Evolutionary conservation across 64 coral and sea anemone genomes (phyloP), one percentile per base, ranked within the genome.

Genomic region (Montipora foliosa): DNA sequence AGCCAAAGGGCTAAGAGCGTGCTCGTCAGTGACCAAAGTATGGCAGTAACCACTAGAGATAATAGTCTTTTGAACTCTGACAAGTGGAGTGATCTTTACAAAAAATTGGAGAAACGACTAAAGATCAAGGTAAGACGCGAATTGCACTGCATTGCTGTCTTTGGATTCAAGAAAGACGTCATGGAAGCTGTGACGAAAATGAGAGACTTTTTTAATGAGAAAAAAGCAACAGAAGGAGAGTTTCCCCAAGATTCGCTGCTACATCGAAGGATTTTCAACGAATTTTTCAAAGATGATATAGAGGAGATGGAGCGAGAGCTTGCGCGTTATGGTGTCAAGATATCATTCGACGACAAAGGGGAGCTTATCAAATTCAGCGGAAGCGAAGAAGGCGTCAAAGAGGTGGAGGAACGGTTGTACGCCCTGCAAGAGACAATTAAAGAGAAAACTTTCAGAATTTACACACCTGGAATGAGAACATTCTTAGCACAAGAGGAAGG

Each of bases 191-290:
- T 86, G 1, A 73, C 48, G 4, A 86, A 86, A 50, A 86, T 86
- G 66, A 86, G 82, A 72, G 82, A 86, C 66, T 86, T 86, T 49
- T 64, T 69, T 47, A 86, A 86, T 9, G 82, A 86, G 66, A 86
- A 70, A 5, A 86, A 86, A 86, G 62, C 82, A 72, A 86, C 82
- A 20, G 66, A 86, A 72, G 82, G 82, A 49, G 64, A 72, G 66
- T 72, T 86, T 8, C 21, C 45, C 11, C 82, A 73, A 10, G 82
- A 67, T 86, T 48, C 66, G 62, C 46, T 44, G 46, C 67, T 71
- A 14, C 47, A 86, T 72, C 82, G 64, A 71, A 86, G 9, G 66
- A 71, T 86, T 59, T 86, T 86, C 82, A 50, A 20, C 0, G 82
- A 86, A 5, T 86, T 49, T 50, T 86, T 71, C n/a, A 72, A 24